A percentile compares a stretch with the other conserved stretches of the same genome.
Conservation (phyloP, 1,140 invertebrate species). For the Galendromus occidentalis region DNA sequence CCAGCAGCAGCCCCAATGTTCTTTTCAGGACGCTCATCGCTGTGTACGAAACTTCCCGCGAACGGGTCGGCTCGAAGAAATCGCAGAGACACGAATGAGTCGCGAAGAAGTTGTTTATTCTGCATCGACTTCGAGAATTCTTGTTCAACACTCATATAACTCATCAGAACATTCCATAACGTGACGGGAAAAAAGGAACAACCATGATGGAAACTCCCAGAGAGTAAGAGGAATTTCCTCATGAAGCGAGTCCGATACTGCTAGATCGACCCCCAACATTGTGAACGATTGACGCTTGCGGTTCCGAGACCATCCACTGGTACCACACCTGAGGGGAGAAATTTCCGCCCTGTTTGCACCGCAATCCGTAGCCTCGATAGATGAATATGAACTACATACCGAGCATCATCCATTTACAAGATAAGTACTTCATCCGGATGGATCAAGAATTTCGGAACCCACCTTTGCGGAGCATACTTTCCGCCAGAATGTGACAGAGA, state of each 20-base stretch:
- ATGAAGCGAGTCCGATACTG: slow-evolving; percentile 34
- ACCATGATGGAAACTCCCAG: too few relatives aligned
- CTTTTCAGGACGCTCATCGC: too few relatives aligned
- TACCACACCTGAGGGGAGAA: slow-evolving; percentile 60
- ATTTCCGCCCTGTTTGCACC: not conserved
- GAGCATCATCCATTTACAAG: too few relatives aligned
- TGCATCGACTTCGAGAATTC: too few relatives aligned
- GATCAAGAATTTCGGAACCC: not conserved
- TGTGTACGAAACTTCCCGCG: too few relatives aligned
- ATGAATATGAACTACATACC: not conserved
- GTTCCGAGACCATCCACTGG: slow-evolving; percentile 65
- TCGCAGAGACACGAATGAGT: too few relatives aligned
- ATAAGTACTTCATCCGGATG: not conserved
- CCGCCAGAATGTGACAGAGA: not conserved
- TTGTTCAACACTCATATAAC: too few relatives aligned
- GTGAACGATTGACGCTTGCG: slow-evolving; percentile 42
- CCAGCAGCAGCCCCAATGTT: too few relatives aligned
- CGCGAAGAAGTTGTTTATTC: too few relatives aligned
- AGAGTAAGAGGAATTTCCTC: not conserved
- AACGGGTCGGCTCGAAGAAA: too few relatives aligned
- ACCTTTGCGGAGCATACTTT: not conserved
- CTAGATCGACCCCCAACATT: slow-evolving; percentile 61
- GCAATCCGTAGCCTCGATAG: not conserved
- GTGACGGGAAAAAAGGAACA: too few relatives aligned
- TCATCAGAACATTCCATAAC: too few relatives aligned